Percentiles rank a stretch among this genome's conserved stretches.
Conservation (phyloP, 2,113 vertebrate species). For the Phaethornis superciliosus region DNA sequence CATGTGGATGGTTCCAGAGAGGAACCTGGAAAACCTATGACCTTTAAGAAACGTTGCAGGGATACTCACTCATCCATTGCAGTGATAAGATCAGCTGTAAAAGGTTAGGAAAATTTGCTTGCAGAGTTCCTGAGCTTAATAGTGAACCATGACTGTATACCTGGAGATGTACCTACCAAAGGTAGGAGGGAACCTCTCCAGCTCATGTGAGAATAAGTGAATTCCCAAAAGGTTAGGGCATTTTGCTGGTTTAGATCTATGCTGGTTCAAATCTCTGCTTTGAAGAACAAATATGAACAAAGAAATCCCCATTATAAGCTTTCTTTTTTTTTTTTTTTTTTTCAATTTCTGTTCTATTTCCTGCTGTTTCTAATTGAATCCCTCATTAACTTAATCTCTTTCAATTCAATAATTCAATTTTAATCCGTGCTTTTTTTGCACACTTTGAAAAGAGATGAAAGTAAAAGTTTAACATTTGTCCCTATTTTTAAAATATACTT, state of each 20-base stretch:
- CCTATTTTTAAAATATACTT: neutral
- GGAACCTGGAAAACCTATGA: accelerated
- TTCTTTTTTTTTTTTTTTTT: neutral
- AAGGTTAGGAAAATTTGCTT: neutral
- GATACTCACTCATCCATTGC: accelerated
- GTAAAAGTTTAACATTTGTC: neutral
- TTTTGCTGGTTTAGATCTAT: neutral
- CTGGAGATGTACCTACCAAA: neutral
- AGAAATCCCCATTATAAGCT: neutral
- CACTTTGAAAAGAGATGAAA: neutral
- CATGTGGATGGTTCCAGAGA: neutral
- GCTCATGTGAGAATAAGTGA: neutral
- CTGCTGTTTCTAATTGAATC: neutral
- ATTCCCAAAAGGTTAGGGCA: neutral
- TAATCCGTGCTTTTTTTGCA: neutral
- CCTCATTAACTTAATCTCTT: neutral
- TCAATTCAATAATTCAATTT: neutral
- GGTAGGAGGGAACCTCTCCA: neutral
- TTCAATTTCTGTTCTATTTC: neutral
- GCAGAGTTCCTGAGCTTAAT: neutral
- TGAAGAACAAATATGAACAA: neutral
- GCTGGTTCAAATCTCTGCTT: neutral
- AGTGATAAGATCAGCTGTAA: neutral
- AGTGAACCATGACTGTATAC: neutral
- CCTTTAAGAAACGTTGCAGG: neutral